Evolutionary conservation across 1,140 invertebrate species (phyloP).

Genomic region (Calliphora vicina): DNA sequence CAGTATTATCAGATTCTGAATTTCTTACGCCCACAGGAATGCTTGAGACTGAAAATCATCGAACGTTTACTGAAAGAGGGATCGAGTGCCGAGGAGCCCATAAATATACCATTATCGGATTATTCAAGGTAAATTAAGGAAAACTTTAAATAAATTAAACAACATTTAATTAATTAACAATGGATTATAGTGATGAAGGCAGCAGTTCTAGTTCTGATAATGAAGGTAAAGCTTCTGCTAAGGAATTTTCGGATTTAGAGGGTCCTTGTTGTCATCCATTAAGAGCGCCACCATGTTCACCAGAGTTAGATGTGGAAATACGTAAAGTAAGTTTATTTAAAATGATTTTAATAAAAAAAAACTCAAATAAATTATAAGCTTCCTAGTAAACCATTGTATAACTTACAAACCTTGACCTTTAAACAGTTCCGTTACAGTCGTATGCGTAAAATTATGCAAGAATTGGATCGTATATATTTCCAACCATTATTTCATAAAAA

Average conservation of each 20-base stretch:
- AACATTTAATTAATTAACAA: background rate
- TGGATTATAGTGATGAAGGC: slow-evolving; percentile 73
- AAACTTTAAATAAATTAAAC: background rate
- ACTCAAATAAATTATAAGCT: too few species aligned
- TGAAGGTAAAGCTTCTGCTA: slow-evolving; percentile 56
- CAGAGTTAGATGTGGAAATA: slow-evolving; percentile 59
- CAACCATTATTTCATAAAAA: slow-evolving; percentile 56
- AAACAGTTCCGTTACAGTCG: slow-evolving; percentile 41
- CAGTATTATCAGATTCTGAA: slow-evolving; percentile 21
- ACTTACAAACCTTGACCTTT: too few species aligned
- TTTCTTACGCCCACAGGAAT: slow-evolving; percentile 68
- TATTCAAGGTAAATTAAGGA: slow-evolving; percentile 75
- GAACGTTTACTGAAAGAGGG: slow-evolving; percentile 81
- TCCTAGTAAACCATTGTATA: too few species aligned
- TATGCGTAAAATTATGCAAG: slow-evolving; percentile 59
- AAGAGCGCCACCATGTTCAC: slow-evolving; percentile 68
- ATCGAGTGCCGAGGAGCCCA: slow-evolving; percentile 86
- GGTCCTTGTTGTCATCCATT: slow-evolving; percentile 60
- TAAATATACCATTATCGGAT: slow-evolving; percentile 83
- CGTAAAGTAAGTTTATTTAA: slow-evolving; percentile 59
- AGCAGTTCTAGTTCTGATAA: slow-evolving; percentile 71
- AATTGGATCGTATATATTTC: slow-evolving; percentile 58
- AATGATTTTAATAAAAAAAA: background rate
- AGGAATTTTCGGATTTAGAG: slow-evolving; percentile 56
- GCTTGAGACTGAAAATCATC: slow-evolving; percentile 79